These are phyloP conservation scores for Triops cancriformis DNA, from an alignment of 1,140 invertebrate species.

Conservation along the genomic window DNA sequence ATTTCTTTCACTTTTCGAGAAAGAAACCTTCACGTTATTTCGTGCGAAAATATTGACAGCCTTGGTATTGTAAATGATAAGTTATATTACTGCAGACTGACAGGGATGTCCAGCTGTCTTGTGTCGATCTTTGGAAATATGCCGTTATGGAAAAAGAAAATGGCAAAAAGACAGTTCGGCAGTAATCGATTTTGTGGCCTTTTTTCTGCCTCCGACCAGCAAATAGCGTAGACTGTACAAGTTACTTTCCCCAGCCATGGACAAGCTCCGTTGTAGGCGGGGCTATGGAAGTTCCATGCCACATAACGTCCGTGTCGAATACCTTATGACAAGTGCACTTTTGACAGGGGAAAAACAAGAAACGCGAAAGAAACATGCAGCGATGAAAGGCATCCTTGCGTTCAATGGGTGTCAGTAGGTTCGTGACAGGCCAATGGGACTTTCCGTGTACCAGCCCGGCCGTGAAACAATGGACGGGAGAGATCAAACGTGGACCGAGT, in stretches of 20 bases:
- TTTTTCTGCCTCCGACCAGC: too few species aligned
- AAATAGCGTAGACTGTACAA: too few species aligned
- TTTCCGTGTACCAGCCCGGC: background rate
- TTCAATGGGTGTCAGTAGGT: constrained; percentile 5
- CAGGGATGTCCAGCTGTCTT: background rate
- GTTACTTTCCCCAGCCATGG: too few species aligned
- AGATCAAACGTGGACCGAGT: background rate
- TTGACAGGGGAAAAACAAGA: background rate
- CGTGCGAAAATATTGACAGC: background rate
- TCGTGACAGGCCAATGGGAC: constrained; percentile 6
- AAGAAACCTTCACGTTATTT: background rate
- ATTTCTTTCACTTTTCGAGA: background rate
- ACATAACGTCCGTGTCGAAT: background rate
- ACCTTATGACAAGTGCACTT: background rate
- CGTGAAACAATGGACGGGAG: background rate
- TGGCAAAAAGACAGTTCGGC: background rate
- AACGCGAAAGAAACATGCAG: background rate
- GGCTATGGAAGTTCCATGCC: background rate
- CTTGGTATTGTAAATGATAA: background rate
- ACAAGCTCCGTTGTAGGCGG: too few species aligned
- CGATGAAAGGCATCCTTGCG: constrained; percentile 3
- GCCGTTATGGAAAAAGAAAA: background rate
- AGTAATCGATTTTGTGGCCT: background rate
- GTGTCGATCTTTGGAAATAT: background rate
- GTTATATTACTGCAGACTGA: background rate